A percentile compares a stretch with the other conserved stretches of the same genome.
These are phyloP conservation scores for Sigmodon hispidus DNA, from an alignment of 2,113 vertebrate species.

Conservation along the genomic window DNA sequence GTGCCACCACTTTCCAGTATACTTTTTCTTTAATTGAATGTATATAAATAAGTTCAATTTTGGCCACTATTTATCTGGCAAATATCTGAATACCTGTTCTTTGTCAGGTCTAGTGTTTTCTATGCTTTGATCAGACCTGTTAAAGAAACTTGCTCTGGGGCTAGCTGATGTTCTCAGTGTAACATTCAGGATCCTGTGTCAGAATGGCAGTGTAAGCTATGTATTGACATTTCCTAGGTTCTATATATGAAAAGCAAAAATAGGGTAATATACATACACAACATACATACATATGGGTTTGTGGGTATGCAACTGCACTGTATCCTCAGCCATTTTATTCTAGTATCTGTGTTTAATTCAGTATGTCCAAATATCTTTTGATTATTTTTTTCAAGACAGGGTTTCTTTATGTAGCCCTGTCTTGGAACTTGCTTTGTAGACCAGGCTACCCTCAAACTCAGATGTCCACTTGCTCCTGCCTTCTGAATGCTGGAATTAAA, in stretches of 20 bases:
- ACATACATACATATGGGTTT: background rate
- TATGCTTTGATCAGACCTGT: background rate
- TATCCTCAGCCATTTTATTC: background rate
- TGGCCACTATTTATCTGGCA: background rate
- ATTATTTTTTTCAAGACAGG: background rate
- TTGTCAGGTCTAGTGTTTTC: background rate
- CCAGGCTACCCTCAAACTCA: background rate
- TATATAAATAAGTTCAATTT: background rate
- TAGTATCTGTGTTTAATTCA: background rate
- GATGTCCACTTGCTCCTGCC: background rate
- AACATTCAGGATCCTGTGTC: background rate
- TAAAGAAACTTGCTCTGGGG: background rate
- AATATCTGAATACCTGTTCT: background rate
- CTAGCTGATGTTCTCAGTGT: background rate
- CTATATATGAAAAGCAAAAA: background rate
- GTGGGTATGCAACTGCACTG: background rate
- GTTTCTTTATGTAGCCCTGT: too few relatives aligned
- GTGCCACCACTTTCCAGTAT: background rate
- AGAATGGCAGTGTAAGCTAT: background rate
- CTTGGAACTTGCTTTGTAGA: too few relatives aligned
- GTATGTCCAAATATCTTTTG: background rate
- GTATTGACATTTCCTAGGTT: background rate
- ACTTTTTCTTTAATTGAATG: background rate
- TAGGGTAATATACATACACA: background rate
- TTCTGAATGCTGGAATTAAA: background rate